Evolutionary conservation across 1,140 invertebrate species (phyloP), one percentile per base, ranked within the genome.

Genomic region (Phthorimaea operculella): DNA sequence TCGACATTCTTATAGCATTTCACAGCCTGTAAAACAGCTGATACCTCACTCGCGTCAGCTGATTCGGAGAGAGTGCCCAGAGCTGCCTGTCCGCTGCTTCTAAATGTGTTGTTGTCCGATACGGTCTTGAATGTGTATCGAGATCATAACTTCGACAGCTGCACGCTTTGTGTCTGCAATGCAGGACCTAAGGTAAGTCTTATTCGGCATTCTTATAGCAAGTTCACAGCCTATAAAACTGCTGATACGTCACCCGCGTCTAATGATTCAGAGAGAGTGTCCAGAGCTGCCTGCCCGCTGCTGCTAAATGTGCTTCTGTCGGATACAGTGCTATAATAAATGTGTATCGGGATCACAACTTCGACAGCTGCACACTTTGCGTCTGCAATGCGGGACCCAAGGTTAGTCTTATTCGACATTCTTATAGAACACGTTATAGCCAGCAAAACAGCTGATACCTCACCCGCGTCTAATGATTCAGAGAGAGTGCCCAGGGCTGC

Each of bases 361-460:
- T 99, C 83, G 96, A 98, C 68, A 98, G 96, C 86, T 98, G 97
- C 90, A 97, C 96, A 60, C 90, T 99, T 44, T 99, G 97, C 79
- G 97, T 98, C 12, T 99, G 98, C 81, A 98, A 98, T 77, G 95
- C 94, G 55, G 93, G 93, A 55, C 91, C 93, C 3, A 94, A 95
- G 80, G 89, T 88, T 64, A 28, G 57, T 52, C 8, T 4, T 9
- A n/a, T 47, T 11, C 33, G 11, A 34, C 36, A 4, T 39, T 39
- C 36, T n/a, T 6, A 28, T 28, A 28, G n/a, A n/a, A n/a, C n/a
- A n/a, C n/a, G n/a, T n/a, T n/a, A n/a, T n/a, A n/a, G 59, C 47
- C 28, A 44, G 33, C 58, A 28, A 45, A 92, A 90, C 69, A 3
- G 92, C 92, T 10, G 92, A 92, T 16, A 91, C 90, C 4, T 92